Evolutionary conservation across 2,113 vertebrate species (phyloP), one percentile per base, ranked within the genome.

Genomic region (Urocolius indicus): DNA sequence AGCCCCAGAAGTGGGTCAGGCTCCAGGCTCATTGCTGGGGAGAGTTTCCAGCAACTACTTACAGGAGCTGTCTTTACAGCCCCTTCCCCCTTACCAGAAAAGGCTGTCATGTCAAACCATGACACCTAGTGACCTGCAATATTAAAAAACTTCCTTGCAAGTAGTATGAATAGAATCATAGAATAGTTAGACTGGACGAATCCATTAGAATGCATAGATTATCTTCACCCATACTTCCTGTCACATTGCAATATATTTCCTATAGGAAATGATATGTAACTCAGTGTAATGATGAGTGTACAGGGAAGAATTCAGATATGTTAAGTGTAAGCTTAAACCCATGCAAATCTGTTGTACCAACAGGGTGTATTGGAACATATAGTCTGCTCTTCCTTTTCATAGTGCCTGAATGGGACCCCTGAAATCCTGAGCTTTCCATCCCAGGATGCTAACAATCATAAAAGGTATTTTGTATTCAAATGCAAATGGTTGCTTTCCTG

Each of bases 211-310:
- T 23, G 46, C 52, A 29, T 45, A 52, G 15, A 41, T 27, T 46
- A 41, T 65, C 13, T 51, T 79, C 10, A 7, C 23, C 29, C 3
- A 2, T 1, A 0, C 43, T 54, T 84, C 27, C n/a, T 19, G 19
- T 66, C 32, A 49, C 41, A 6, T 80, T 73, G 51, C 36, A 54
- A 16, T 74, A 16, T 30, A 11, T n/a, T 45, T 38, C 48, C 21
- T 3, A 0, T 12, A 41, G 41, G 51, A 84, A 49, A 20, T 0
- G 1, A 43, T 1, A 2, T 30, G 29, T 21, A 66, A 16, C 13
- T 75, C 34, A 45, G 10, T 0, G 2, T 52, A 34, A 43, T 23
- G 34, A 49, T 48, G 16, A 43, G 12, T 26, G 5, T 18, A 27
- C 1, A 62, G 24, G 11, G 34, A 11, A 69, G 19, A 77, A 57